phyloP scores from a whole-genome alignment of 2,888 invertebrate genomes.

The Eucera pruinosa region DNA sequence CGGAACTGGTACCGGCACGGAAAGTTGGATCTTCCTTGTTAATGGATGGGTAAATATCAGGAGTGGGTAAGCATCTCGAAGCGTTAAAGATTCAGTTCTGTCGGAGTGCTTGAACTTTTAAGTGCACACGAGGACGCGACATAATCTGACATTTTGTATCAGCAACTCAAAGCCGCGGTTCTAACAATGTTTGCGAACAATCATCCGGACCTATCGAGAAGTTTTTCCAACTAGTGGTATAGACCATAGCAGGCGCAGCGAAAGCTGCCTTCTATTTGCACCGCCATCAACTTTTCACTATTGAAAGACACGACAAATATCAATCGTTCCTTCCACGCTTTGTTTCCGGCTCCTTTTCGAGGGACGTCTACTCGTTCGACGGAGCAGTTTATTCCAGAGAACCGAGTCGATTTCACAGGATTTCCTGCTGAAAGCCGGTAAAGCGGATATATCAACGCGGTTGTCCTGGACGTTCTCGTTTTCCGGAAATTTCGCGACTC shows the following conservation, averaged over 20 bases:
- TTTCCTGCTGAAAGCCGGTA: slow-evolving; percentile 49
- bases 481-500: slow-evolving; percentile 39
- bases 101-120: slow-evolving; percentile 47
- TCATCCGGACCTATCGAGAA: slow-evolving; percentile 11
- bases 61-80: slow-evolving; percentile 41
- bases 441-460: slow-evolving; percentile 41
- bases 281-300: not conserved
- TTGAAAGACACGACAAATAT: slow-evolving; percentile 6
- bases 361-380: not conserved
- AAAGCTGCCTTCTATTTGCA: slow-evolving; percentile 1
- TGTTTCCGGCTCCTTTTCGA: not conserved
- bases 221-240: slow-evolving; percentile 14
- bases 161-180: not conserved
- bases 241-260: not conserved
- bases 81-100: slow-evolving; percentile 52
- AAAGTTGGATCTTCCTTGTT: slow-evolving; percentile 34
- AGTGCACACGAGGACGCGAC: slow-evolving; percentile 42
- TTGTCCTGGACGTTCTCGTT: slow-evolving; percentile 9
- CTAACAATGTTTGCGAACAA: slow-evolving; percentile 30
- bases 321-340: slow-evolving; percentile 4
- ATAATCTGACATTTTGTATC: slow-evolving; percentile 43
- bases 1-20: slow-evolving; percentile 20
- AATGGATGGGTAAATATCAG: slow-evolving; percentile 63
- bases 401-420: slow-evolving; percentile 63
- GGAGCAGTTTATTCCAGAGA: slow-evolving; percentile 64